These are phyloP conservation scores for Bombus picipes DNA, from an alignment of 1,140 invertebrate species.

Conservation along the genomic window DNA sequence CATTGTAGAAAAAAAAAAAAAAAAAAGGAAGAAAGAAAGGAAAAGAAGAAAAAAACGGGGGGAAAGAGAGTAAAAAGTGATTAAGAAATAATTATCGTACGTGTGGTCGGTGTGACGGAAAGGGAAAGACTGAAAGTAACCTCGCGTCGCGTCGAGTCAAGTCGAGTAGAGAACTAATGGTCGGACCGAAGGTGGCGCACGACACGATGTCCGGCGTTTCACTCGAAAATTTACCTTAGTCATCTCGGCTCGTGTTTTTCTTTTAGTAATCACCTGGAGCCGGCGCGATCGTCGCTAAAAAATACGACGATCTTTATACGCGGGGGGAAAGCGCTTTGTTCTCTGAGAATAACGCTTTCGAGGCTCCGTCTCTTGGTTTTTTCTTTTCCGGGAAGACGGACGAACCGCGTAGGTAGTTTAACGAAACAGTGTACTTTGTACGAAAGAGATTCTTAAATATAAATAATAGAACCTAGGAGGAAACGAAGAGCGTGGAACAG, in stretches of 20 bases:
- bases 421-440: background rate
- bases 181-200: background rate
- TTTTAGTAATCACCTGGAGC: background rate
- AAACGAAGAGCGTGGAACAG: background rate
- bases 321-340: slow-evolving; percentile 3
- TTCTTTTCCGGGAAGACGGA: background rate
- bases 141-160: background rate
- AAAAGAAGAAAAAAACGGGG: too few species aligned
- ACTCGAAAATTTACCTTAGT: slow-evolving; percentile 11
- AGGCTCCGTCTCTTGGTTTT: background rate
- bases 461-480: background rate
- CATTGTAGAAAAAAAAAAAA: background rate
- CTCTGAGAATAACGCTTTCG: background rate
- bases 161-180: slow-evolving; percentile 1
- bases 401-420: background rate
- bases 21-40: background rate
- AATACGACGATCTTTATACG: slow-evolving; percentile 6
- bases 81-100: slow-evolving; percentile 2
- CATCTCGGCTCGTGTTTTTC: slow-evolving; percentile 8
- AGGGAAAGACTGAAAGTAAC: background rate
- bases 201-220: background rate
- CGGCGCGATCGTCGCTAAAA: background rate
- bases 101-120: background rate
- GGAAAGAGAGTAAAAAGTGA: background rate
- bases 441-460: background rate